Percentiles rank a stretch among this genome's conserved stretches.
Evolutionary conservation across 2,113 vertebrate species (phyloP).

Genomic region (Andinoacara biseriatus): DNA sequence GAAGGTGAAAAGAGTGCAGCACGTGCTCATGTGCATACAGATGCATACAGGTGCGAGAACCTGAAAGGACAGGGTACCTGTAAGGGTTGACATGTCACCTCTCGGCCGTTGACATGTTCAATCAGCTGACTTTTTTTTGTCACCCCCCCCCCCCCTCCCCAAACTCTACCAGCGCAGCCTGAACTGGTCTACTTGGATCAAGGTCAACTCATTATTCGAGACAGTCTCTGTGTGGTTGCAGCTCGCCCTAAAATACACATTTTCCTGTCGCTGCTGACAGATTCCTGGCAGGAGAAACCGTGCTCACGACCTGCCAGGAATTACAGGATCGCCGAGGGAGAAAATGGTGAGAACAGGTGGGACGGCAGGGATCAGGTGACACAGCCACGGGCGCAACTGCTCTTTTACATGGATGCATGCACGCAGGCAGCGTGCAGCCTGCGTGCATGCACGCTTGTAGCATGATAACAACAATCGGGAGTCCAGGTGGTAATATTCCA

Average conservation of each 20-base stretch:
- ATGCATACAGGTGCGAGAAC: neutral
- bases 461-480: neutral
- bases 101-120: neutral
- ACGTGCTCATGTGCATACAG: neutral
- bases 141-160: neutral
- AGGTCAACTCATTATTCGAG: conserved; percentile 29
- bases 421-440: neutral
- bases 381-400: neutral
- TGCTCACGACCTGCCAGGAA: neutral
- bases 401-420: neutral
- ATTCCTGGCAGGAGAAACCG: conserved; percentile 47
- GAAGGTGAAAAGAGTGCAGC: neutral
- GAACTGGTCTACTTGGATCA: conserved; percentile 34
- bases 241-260: conserved; percentile 13
- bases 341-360: conserved; percentile 60
- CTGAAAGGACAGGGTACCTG: neutral
- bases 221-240: neutral
- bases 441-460: neutral
- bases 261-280: conserved; percentile 33
- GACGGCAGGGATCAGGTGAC: conserved; percentile 22
- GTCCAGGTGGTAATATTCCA: conserved; percentile 33
- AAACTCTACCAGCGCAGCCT: neutral
- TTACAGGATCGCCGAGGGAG: neutral
- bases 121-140: neutral
- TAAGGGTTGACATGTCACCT: neutral